Evolutionary conservation across 2,113 vertebrate species (phyloP), one percentile per base, ranked within the genome.

Genomic region (Microtus oregoni): DNA sequence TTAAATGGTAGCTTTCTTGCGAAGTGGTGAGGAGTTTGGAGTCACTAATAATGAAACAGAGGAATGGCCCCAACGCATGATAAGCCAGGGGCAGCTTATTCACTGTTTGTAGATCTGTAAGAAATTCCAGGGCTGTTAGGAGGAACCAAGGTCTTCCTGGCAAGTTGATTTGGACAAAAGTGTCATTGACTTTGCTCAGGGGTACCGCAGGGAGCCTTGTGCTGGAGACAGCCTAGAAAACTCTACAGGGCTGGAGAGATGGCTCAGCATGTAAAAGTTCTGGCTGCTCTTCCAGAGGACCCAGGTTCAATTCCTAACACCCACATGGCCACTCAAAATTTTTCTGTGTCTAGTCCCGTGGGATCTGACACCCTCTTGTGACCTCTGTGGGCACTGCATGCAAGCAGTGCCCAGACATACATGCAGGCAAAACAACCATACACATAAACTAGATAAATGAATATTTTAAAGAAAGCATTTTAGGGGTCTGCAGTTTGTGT

Each of bases 91-190:
- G 11, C 2, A 9, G 38, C 68, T 28, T 50, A 32, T 2, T 20
- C 41, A 81, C 55, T 5, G n/a, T 50, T 81, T 61, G 26, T 32
- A 20, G 28, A 13, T 85, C 35, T 76, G 3, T 9, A 88, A 44
- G n/a, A 67, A 81, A 86, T 70, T 14, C 47, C 17, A 79, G 65
- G 38, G n/a, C 35, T 67, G 0, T 44, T 65, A 47, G 2, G 55
- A 68, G 67, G 47, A 95, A 52, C 14, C 35, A 67, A 67, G 26
- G 50, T 63, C 38, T 76, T 81, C 88, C 76, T 77, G 58, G 77
- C 35, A 96, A 88, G 35, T 47, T 70, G 7, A 75, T 94, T 91
- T 92, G 63, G 73, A 10, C 30, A 90, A 82, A 63, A 72, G 8
- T 9, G 14, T 14, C 41, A 91, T 26, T 61, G 52, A 41, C 22